phyloP scores from a whole-genome alignment of 2,113 vertebrate species.

The Zosterops borbonicus region DNA sequence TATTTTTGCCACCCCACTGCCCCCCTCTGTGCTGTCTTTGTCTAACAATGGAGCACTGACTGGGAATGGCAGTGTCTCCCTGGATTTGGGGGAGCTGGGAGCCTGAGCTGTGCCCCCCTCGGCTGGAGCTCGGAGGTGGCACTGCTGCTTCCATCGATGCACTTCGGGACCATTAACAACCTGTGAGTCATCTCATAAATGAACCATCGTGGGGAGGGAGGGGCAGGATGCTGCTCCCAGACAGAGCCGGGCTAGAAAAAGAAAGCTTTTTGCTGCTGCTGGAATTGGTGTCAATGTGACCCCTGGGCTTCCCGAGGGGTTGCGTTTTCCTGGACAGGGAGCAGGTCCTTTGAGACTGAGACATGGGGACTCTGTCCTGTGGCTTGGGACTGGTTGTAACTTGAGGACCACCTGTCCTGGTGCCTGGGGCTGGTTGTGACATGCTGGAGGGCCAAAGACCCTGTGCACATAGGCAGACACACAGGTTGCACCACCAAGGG shows the following conservation, averaged over 20 bases:
- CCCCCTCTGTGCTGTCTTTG: not conserved
- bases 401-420: not conserved
- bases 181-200: constrained; percentile 32
- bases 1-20: not conserved
- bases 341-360: not conserved
- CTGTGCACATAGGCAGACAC: not conserved
- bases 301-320: not conserved
- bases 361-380: not conserved
- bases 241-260: not conserved
- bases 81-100: not conserved
- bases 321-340: not conserved
- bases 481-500: too few relatives aligned
- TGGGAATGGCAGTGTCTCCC: not conserved
- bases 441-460: not conserved
- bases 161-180: not conserved
- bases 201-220: not conserved
- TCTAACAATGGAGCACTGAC: not conserved
- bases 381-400: not conserved
- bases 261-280: not conserved
- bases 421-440: accelerated
- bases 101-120: not conserved
- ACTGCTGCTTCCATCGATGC: not conserved
- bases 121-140: not conserved
- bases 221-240: not conserved
- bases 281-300: not conserved